phyloP scores from a whole-genome alignment of 2,888 invertebrate genomes.

The Drosophila yooni region DNA sequence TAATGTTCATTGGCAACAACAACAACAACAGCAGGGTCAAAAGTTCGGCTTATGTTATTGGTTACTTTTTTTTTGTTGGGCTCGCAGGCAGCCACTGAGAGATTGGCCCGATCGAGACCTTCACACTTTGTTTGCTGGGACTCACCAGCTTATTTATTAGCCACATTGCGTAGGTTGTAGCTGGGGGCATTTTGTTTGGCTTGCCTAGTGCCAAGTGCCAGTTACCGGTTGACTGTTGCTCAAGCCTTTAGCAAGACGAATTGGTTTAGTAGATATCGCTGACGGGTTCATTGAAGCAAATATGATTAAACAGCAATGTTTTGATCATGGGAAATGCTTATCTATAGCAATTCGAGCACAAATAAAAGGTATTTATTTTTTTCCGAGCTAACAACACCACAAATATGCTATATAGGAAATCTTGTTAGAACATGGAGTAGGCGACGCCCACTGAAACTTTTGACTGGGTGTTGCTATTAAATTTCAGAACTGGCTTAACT shows the following conservation, averaged over 20 bases:
- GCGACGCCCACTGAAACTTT: constrained; percentile 9
- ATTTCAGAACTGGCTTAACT: neutral
- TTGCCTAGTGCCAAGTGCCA: constrained; percentile 26
- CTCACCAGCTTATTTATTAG: constrained; percentile 62
- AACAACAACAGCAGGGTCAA: constrained; percentile 60
- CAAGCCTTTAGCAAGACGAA: constrained; percentile 49
- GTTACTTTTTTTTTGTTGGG: constrained; percentile 21
- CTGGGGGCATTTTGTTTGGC: constrained; percentile 64
- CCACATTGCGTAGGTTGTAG: constrained; percentile 76
- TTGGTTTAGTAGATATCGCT: constrained; percentile 41
- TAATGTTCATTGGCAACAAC: constrained; percentile 55
- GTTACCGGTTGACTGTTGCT: constrained; percentile 14
- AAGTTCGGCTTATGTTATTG: constrained; percentile 64
- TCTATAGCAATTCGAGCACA: neutral
- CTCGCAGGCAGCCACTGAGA: constrained; percentile 25
- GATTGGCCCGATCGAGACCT: constrained; percentile 61
- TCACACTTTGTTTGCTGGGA: constrained; percentile 65
- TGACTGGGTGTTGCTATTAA: constrained; percentile 6
- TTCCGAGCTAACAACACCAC: neutral
- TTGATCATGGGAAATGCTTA: constrained; percentile 39
- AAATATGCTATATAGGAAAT: constrained; percentile 1
- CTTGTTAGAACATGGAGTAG: constrained; percentile 2
- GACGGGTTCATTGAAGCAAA: constrained; percentile 32
- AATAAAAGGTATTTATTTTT: constrained; percentile 9
- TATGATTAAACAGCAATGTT: constrained; percentile 11